Evolutionary conservation across 1,140 invertebrate species (phyloP).

Genomic region (Drosophila trapezifrons): DNA sequence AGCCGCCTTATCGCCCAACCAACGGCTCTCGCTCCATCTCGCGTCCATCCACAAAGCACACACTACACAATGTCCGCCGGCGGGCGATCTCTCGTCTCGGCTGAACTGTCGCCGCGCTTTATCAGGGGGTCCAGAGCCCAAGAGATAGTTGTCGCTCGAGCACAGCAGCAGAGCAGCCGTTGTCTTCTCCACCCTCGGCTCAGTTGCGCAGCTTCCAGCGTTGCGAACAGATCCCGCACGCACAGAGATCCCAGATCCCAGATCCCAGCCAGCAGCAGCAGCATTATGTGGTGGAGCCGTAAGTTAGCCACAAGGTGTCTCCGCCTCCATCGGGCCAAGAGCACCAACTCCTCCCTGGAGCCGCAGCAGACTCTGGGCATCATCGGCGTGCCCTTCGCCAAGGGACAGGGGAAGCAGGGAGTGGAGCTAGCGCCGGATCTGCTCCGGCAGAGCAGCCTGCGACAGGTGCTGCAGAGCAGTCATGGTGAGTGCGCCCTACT

Average conservation of each 20-base stretch:
- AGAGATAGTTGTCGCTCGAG: conserved; percentile 52
- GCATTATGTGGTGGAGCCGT: conserved; percentile 58
- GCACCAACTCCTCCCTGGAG: conserved; percentile 3
- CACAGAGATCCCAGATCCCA: too few relatives aligned
- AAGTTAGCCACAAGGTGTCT: conserved; percentile 42
- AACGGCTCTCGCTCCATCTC: conserved; percentile 15
- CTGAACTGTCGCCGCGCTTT: conserved; percentile 43
- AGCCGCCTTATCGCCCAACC: conserved; percentile 39
- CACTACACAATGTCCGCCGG: conserved; percentile 22
- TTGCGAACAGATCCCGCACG: conserved; percentile 16
- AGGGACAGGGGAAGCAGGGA: conserved; percentile 88
- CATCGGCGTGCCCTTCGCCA: conserved; percentile 90
- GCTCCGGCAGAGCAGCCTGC: conserved; percentile 85
- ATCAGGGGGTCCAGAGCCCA: conserved; percentile 46
- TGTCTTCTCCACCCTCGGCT: conserved; percentile 15
- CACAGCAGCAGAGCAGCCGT: not conserved
- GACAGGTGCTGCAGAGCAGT: conserved; percentile 60
- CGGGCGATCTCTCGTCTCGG: conserved; percentile 3
- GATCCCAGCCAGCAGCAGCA: not conserved
- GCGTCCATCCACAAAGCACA: conserved; percentile 14
- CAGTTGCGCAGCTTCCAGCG: conserved; percentile 39
- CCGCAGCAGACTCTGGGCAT: conserved; percentile 85
- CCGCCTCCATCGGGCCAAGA: conserved; percentile 21
- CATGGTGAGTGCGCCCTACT: conserved; percentile 52
- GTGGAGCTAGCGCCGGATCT: conserved; percentile 86